Conservation (phyloP, 1,140 invertebrate genomes). For the Diorhabda elongata region DNA sequence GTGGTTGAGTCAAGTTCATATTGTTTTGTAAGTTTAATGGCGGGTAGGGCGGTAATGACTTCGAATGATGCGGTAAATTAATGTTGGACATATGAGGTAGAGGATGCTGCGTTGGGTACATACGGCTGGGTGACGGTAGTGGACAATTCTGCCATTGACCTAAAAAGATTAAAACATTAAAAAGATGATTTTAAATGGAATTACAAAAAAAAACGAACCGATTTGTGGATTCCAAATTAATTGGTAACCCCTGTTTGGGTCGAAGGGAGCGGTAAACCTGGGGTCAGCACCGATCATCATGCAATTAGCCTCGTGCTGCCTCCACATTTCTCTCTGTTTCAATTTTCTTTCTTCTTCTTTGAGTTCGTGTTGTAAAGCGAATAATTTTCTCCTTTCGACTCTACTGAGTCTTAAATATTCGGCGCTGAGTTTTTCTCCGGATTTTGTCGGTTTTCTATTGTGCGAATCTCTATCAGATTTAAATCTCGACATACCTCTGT, state of each 20-base stretch:
- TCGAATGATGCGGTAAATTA: constrained; percentile 19
- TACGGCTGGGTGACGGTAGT: background rate
- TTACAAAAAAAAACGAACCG: constrained; percentile 21
- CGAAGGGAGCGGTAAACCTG: constrained; percentile 52
- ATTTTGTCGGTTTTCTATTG: constrained; percentile 35
- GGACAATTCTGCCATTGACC: constrained; percentile 59
- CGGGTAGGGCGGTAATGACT: background rate
- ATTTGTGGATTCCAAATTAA: constrained; percentile 58
- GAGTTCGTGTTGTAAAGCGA: constrained; percentile 70
- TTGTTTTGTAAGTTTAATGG: background rate
- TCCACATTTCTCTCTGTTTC: constrained; percentile 60
- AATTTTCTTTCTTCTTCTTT: constrained; percentile 60
- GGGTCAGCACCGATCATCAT: constrained; percentile 58
- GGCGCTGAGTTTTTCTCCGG: constrained; percentile 44
- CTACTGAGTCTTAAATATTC: constrained; percentile 54
- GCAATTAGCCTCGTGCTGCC: constrained; percentile 60
- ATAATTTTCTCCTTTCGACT: constrained; percentile 68
- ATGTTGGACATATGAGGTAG: constrained; percentile 30
- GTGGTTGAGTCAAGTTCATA: background rate
- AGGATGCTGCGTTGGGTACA: constrained; percentile 37
- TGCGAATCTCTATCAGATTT: constrained; percentile 26
- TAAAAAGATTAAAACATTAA: background rate
- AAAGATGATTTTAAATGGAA: background rate
- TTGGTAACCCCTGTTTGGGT: constrained; percentile 55
- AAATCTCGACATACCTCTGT: constrained; percentile 10